These are phyloP conservation scores for Xestia ashworthii DNA, from an alignment of 2,888 invertebrate genomes.

Conservation along the genomic window DNA sequence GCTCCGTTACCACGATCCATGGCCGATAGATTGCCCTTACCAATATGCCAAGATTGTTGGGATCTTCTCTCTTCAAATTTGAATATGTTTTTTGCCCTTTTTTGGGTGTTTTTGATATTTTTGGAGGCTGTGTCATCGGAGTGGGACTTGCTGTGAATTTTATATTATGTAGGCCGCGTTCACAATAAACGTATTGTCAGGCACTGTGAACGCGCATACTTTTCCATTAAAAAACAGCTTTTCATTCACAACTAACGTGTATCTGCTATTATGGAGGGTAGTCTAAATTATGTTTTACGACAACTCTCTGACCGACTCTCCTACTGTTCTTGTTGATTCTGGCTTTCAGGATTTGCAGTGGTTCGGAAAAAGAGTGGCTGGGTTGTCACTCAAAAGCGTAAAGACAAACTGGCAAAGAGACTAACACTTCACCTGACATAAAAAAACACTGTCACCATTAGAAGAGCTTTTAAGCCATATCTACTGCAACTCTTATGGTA, in stretches of 20 bases:
- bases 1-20: slow-evolving; percentile 64
- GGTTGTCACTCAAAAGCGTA: background rate
- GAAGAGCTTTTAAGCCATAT: no score
- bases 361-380: no score
- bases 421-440: no score
- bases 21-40: slow-evolving; percentile 56
- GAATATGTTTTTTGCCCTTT: slow-evolving; percentile 28
- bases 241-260: no score
- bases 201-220: background rate
- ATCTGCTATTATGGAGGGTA: no score
- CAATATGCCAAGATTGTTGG: slow-evolving; percentile 57
- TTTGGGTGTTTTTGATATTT: background rate
- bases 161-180: background rate
- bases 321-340: no score
- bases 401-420: background rate
- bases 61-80: slow-evolving; percentile 34
- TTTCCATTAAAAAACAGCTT: no score
- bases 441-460: no score
- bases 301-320: no score
- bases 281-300: no score
- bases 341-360: no score
- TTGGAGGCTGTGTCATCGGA: background rate
- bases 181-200: background rate
- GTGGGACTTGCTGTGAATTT: background rate
- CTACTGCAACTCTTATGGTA: background rate